Evolutionary conservation across 2,113 vertebrate genomes (phyloP).

Genomic region (Ramphastos sulfuratus): DNA sequence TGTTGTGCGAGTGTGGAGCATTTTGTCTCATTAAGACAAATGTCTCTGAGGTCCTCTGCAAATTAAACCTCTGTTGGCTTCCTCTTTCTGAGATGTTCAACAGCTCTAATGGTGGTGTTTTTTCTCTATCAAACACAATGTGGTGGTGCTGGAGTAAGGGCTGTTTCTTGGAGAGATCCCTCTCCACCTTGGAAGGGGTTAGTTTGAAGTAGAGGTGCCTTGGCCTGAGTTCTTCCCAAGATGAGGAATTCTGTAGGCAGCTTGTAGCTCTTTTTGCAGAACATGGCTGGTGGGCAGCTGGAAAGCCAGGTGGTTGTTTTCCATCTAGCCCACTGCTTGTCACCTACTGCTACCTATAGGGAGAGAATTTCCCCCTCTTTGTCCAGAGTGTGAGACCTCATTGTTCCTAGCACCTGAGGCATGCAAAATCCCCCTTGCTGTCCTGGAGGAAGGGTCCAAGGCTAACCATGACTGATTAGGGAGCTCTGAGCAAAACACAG

Average conservation of each 20-base stretch:
- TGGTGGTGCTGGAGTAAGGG: background rate
- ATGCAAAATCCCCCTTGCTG: background rate
- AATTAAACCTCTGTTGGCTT: background rate
- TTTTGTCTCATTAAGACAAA: background rate
- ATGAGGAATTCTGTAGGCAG: background rate
- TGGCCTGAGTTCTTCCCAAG: background rate
- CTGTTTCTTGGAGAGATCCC: background rate
- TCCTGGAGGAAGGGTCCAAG: conserved; percentile 14
- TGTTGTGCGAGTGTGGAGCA: background rate
- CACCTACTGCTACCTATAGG: background rate
- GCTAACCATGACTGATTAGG: background rate
- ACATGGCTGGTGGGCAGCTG: background rate
- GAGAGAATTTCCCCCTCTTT: background rate
- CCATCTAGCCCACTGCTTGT: background rate
- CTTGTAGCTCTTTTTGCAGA: background rate
- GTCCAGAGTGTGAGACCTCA: background rate
- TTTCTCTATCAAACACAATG: background rate
- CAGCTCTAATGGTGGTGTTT: background rate
- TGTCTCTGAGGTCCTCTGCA: background rate
- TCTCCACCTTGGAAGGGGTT: background rate
- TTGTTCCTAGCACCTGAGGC: conserved; percentile 51
- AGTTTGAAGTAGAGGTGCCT: background rate
- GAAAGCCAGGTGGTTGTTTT: background rate
- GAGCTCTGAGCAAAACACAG: background rate
- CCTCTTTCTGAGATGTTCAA: background rate